A percentile compares a stretch with the other conserved stretches of the same genome.
phyloP scores from a whole-genome alignment of 2,888 invertebrate genomes.

The Drosophila suboccidentalis region DNA sequence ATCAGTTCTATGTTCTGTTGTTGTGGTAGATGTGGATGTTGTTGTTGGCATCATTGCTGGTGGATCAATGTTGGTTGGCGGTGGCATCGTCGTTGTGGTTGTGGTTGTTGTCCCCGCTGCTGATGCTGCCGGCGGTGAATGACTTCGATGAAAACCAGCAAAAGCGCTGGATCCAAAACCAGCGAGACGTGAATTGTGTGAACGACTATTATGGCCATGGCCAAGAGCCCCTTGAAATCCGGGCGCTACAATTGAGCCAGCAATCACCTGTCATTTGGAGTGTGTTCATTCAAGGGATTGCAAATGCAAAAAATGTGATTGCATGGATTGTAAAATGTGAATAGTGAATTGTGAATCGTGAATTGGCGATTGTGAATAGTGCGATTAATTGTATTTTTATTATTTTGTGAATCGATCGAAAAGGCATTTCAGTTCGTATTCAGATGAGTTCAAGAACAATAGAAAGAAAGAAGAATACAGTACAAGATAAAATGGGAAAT shows the following conservation, averaged over 20 bases:
- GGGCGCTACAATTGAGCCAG: constrained; percentile 84
- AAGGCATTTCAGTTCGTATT: constrained; percentile 10
- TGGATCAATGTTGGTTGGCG: constrained; percentile 28
- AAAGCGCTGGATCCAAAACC: constrained; percentile 56
- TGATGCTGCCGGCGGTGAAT: constrained; percentile 48
- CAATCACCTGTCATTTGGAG: constrained; percentile 77
- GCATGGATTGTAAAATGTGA: constrained; percentile 20
- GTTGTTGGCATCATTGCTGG: constrained; percentile 39
- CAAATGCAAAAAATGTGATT: constrained; percentile 10
- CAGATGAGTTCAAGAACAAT: constrained; percentile 20
- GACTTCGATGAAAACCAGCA: constrained; percentile 61
- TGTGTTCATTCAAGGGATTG: constrained; percentile 40
- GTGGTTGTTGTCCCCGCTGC: constrained; percentile 48
- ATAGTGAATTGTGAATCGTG: constrained; percentile 13
- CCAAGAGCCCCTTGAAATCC: constrained; percentile 84
- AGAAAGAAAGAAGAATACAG: constrained; percentile 66
- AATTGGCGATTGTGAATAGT: constrained; percentile 23
- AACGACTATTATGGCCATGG: constrained; percentile 83
- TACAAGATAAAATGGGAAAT: constrained; percentile 66
- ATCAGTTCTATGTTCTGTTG: constrained; percentile 63
- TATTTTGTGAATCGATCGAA: constrained; percentile 2
- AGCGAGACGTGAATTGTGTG: constrained; percentile 78
- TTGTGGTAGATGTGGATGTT: constrained; percentile 48
- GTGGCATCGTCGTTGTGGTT: constrained; percentile 46
- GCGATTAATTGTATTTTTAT: constrained; percentile 6